Conservation (phyloP, 2,113 vertebrate species). For the Ahaetulla prasina region DNA sequence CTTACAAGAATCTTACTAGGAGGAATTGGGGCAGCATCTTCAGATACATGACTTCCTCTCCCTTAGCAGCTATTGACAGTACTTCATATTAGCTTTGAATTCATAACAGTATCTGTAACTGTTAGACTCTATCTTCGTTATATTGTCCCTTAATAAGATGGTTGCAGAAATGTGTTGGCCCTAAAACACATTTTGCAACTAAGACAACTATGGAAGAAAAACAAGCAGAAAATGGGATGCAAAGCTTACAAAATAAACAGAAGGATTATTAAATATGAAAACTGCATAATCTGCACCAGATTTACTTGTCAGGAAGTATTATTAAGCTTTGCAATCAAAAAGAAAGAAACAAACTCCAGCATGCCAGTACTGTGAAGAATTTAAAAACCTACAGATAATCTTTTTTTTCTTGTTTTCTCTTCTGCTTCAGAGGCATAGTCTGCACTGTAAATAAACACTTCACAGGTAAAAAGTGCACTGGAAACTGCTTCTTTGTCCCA, state of each 20-base stretch:
- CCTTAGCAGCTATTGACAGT: neutral
- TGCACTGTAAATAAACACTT: slow-evolving; percentile 19
- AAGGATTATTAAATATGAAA: slow-evolving; percentile 13
- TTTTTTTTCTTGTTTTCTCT: neutral
- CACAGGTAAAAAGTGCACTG: slow-evolving; percentile 40
- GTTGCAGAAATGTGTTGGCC: neutral
- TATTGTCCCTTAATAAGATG: neutral
- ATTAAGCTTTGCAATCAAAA: neutral
- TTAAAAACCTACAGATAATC: neutral
- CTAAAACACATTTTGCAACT: slow-evolving; percentile 6
- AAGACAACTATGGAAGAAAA: neutral
- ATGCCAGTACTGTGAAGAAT: neutral
- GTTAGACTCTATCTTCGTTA: neutral
- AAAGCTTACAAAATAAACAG: neutral
- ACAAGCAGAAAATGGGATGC: neutral
- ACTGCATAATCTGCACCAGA: neutral
- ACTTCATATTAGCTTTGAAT: neutral
- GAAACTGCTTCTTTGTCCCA: slow-evolving; percentile 4
- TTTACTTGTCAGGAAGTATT: neutral
- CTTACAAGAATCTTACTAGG: neutral
- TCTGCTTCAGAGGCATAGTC: slow-evolving; percentile 4
- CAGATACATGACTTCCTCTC: neutral
- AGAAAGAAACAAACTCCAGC: accelerated
- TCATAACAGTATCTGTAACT: neutral
- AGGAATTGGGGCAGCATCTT: neutral